Evolutionary conservation across 2,113 vertebrate species (phyloP).

Genomic region (Pycnonotus jocosus): DNA sequence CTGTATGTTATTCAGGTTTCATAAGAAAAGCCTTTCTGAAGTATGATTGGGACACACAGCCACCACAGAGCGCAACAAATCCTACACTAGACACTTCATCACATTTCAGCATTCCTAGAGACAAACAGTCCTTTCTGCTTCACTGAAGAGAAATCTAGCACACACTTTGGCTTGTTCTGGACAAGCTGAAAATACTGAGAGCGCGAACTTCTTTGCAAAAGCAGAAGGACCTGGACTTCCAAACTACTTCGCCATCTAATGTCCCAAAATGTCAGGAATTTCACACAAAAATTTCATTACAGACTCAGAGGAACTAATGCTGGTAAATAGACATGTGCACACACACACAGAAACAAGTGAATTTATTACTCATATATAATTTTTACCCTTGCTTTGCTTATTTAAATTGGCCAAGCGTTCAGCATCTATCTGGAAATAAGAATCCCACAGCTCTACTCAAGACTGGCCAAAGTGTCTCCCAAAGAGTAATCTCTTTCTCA

Average conservation of each 20-base stretch:
- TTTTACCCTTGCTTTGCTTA: background rate
- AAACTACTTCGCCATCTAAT: background rate
- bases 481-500: background rate
- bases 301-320: background rate
- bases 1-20: background rate
- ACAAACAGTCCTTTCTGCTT: background rate
- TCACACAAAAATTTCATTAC: background rate
- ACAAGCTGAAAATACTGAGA: background rate
- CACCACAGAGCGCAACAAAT: background rate
- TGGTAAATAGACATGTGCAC: background rate
- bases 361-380: background rate
- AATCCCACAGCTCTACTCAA: background rate
- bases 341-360: background rate
- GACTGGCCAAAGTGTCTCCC: background rate
- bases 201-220: background rate
- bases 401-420: background rate
- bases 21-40: background rate
- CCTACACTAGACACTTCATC: background rate
- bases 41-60: background rate
- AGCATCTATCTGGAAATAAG: background rate
- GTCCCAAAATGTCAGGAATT: background rate
- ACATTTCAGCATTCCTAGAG: background rate
- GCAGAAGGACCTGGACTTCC: background rate
- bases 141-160: background rate
- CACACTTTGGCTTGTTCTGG: background rate